Base-by-base conservation (phyloP, 1,140 invertebrate genomes). In the Cherax destructor region DNA sequence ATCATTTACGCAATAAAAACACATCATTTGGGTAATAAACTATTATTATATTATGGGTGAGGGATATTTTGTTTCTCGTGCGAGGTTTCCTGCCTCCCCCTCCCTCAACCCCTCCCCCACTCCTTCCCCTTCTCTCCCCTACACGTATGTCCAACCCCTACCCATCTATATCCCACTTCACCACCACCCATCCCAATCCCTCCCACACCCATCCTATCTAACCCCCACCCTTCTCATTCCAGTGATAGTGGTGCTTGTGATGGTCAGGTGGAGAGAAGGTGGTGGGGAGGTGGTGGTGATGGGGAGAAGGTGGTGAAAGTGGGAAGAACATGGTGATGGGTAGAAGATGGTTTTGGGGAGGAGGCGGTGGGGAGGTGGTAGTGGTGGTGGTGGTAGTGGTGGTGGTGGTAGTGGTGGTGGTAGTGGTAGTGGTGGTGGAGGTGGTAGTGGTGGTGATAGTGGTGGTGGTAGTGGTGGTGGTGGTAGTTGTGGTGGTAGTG, bases 341-440 rank as follows among this genome's bases (percentile, higher is more conserved):
- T n/a, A n/a, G n/a, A n/a, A n/a, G n/a, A n/a, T n/a, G n/a, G n/a
- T n/a, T n/a, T n/a, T 5, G 61, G 18, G 61, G 3, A 16, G 18
- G 61, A 1, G 61, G 13, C 3, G 56, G 56, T 59, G 56, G 30
- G 30, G 30, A 41, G 30, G 30, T 41, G 30, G 30, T 41, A 1
- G 0, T 41, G 30, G 30, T 24, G 11, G 24, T 1, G 65, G n/a
- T 69, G 65, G 3, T 69, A n/a, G n/a, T 69, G 13, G 65, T 1
- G n/a, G n/a, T 69, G 65, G n/a, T 69, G 65, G n/a, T 69, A n/a
- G 13, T 69, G 61, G 61, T 69, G 61, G 61, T 69, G 65, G 65
- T 1, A 1, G 3, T 69, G 65, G n/a, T 69, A n/a, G 65, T 69
- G 65, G n/a, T 69, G 65, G n/a, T 69, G 13, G 13, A 69, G n/a